Evolutionary conservation across 1,140 invertebrate species (phyloP).

Genomic region (Lordiphosa clarofinis): DNA sequence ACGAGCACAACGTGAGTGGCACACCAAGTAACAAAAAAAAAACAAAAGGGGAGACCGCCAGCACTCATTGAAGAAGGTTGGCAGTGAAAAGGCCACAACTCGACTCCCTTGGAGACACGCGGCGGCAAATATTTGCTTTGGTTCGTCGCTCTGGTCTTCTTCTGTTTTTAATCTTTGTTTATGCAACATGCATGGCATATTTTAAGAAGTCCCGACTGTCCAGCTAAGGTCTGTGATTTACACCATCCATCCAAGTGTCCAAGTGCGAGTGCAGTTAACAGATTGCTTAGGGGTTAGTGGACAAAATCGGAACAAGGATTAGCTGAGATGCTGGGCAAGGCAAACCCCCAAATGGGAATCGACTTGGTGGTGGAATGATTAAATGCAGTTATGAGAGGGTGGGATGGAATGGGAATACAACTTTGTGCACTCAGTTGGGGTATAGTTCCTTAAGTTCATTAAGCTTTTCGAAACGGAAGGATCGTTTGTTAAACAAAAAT

Average conservation of each 20-base stretch:
- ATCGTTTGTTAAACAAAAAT: no score
- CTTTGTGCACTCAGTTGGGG: no score
- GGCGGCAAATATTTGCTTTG: conserved; percentile 62
- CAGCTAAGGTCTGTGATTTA: conserved; percentile 49
- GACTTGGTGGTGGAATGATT: not conserved
- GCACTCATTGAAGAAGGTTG: conserved; percentile 23
- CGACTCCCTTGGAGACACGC: conserved; percentile 57
- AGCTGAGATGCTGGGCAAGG: conserved; percentile 8
- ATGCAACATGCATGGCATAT: conserved; percentile 71
- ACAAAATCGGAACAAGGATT: conserved; percentile 9
- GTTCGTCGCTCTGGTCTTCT: conserved; percentile 23
- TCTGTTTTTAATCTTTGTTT: conserved; percentile 72
- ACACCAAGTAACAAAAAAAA: conserved; percentile 59
- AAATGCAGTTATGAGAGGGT: not conserved
- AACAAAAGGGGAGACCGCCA: conserved; percentile 20
- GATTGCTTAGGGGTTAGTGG: conserved; percentile 23
- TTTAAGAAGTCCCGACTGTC: conserved; percentile 49
- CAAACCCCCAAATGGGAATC: not conserved
- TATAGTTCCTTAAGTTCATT: no score
- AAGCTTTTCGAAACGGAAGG: no score
- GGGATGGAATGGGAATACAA: no score
- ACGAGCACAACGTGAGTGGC: conserved; percentile 75
- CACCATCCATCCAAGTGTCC: conserved; percentile 16
- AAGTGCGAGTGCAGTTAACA: conserved; percentile 25
- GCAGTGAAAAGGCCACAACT: conserved; percentile 48